Conservation (phyloP, 2,888 invertebrate genomes). For the Lasius platythorax region DNA sequence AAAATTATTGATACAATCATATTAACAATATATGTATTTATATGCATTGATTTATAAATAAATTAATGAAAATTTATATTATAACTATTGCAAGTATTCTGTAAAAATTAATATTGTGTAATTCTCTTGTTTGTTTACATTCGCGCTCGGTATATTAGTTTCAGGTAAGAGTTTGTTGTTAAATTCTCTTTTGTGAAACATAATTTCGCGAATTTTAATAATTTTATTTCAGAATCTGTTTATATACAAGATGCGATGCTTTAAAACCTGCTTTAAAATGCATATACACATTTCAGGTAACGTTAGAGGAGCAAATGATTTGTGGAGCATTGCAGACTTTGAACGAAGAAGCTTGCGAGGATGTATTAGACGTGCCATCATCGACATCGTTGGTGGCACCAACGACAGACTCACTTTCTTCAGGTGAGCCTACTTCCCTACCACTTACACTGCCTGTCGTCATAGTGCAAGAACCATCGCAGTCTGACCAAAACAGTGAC, state of each 20-base stretch:
- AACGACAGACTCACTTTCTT: constrained; percentile 81
- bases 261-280: not conserved
- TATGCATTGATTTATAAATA: not conserved
- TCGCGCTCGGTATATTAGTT: constrained; percentile 67
- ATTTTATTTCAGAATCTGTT: not conserved
- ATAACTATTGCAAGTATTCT: not conserved
- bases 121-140: constrained; percentile 57
- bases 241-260: not conserved
- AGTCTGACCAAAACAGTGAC: constrained; percentile 84
- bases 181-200: not conserved
- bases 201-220: not conserved
- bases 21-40: constrained; percentile 6
- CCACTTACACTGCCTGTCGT: constrained; percentile 85
- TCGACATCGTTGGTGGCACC: constrained; percentile 71
- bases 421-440: constrained; percentile 85
- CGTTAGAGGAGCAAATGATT: constrained; percentile 97
- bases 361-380: constrained; percentile 91
- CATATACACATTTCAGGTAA: constrained; percentile 89
- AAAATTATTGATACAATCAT: not conserved
- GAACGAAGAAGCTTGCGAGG: constrained; percentile 97
- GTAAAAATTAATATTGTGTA: constrained; percentile 53
- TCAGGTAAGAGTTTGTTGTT: constrained; percentile 70
- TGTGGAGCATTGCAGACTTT: constrained; percentile 96
- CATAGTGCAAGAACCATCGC: constrained; percentile 84
- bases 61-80: constrained; percentile 22